A percentile compares a stretch with the other conserved stretches of the same genome.
These are phyloP conservation scores for Tipula helvola DNA, from an alignment of 2,888 invertebrate genomes.

Conservation along the genomic window DNA sequence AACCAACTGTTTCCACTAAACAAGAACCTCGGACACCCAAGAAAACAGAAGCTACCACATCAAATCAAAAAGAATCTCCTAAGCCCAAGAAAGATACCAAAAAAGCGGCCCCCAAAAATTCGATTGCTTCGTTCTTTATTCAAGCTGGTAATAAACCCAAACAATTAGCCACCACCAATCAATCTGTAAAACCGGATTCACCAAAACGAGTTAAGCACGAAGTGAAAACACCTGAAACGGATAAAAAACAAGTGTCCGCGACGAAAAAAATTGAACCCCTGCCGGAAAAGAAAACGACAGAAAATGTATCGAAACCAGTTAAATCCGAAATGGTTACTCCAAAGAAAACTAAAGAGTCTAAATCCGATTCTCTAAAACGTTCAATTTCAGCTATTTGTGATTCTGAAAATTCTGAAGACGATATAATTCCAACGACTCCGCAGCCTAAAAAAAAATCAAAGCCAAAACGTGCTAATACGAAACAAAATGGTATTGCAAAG, in stretches of 20 bases:
- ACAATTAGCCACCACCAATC: not conserved
- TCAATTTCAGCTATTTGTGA: not conserved
- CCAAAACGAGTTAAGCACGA: not conserved
- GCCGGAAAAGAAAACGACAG: not conserved
- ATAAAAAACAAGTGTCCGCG: not conserved
- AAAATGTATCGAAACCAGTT: not conserved
- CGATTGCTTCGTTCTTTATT: conserved; percentile 4
- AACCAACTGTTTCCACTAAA: not conserved
- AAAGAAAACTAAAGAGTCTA: not conserved
- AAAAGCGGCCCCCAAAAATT: not conserved
- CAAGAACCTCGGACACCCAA: not conserved
- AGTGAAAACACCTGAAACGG: not conserved
- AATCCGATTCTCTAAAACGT: not conserved
- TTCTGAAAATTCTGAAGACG: not conserved
- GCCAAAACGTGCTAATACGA: not conserved
- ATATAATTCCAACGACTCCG: not conserved
- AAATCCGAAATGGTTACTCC: not conserved
- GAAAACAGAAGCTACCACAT: not conserved
- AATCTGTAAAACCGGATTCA: not conserved
- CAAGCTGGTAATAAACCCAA: not conserved
- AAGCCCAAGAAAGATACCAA: not conserved
- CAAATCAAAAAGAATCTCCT: not conserved
- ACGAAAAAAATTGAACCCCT: not conserved
- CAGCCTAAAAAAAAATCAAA: not conserved
- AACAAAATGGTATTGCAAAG: not conserved